These are phyloP conservation scores for Cyanocitta stelleri DNA, from an alignment of 2,113 vertebrate species.

Conservation along the genomic window DNA sequence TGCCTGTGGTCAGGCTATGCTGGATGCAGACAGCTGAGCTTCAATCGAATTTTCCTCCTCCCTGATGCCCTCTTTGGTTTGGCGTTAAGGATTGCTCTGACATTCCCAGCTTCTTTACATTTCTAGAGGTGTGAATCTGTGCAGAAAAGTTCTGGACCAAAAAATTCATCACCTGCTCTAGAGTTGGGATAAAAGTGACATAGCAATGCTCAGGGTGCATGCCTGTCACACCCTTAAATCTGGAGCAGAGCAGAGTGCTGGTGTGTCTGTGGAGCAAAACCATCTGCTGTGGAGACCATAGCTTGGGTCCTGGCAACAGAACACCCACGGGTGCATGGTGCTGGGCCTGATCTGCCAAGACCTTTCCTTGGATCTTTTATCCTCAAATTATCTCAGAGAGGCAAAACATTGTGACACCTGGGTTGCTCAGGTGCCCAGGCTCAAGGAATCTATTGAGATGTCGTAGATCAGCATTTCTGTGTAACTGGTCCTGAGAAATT, in stretches of 20 bases:
- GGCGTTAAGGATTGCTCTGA: neutral
- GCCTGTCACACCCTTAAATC: neutral
- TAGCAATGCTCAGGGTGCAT: neutral
- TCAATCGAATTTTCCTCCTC: neutral
- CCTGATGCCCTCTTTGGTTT: neutral
- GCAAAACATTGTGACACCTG: neutral
- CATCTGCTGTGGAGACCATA: neutral
- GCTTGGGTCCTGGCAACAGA: neutral
- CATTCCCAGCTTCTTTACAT: neutral
- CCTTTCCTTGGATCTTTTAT: neutral
- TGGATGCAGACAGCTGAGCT: neutral
- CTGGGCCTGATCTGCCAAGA: neutral
- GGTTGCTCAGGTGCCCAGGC: neutral
- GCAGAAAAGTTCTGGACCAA: neutral
- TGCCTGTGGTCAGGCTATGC: neutral
- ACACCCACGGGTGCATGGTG: rapidly evolving
- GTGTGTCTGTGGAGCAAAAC: neutral
- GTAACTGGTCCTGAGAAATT: neutral
- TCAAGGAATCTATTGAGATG: neutral
- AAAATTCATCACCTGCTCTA: neutral
- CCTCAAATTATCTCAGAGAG: neutral
- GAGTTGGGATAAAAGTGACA: neutral
- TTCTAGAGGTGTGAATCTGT: neutral
- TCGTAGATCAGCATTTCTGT: neutral
- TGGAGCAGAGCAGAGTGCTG: neutral